A percentile compares a stretch with the other conserved stretches of the same genome.
Conservation (phyloP, 2,113 vertebrate genomes). For the Pterocles orientalis region DNA sequence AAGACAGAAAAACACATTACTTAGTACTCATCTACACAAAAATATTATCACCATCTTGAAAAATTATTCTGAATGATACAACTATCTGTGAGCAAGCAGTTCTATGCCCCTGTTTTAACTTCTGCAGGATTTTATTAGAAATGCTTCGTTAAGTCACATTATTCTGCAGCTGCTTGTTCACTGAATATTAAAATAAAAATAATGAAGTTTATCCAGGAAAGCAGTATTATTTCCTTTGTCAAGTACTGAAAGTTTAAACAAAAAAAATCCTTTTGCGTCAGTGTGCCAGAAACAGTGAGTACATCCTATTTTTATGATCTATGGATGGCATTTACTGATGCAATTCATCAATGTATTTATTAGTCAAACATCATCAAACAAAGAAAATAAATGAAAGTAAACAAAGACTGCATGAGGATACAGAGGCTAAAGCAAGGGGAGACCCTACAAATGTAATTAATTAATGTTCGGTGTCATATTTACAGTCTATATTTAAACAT, state of each 20-base stretch:
- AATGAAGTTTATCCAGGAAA: constrained; percentile 54
- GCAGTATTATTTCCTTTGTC: constrained; percentile 57
- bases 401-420: neutral
- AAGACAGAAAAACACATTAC: constrained; percentile 6
- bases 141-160: constrained; percentile 71
- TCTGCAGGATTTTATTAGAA: constrained; percentile 71
- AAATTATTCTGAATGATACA: constrained; percentile 43
- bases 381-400: constrained; percentile 40
- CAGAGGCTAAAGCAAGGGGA: constrained; percentile 9
- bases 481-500: constrained; percentile 33
- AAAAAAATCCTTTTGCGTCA: neutral
- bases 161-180: constrained; percentile 73
- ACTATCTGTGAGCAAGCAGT: constrained; percentile 35
- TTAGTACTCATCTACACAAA: neutral
- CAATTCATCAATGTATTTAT: constrained; percentile 67
- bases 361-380: constrained; percentile 53
- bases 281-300: neutral
- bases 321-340: constrained; percentile 63
- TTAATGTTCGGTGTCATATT: neutral
- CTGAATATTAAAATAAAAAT: constrained; percentile 70
- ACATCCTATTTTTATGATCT: constrained; percentile 52
- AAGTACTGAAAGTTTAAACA: constrained; percentile 57
- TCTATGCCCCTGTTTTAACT: constrained; percentile 53
- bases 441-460: neutral
- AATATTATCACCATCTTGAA: constrained; percentile 54